Conservation (phyloP, 2,797 vertebrate species). For the Oreochromis mossambicus region DNA sequence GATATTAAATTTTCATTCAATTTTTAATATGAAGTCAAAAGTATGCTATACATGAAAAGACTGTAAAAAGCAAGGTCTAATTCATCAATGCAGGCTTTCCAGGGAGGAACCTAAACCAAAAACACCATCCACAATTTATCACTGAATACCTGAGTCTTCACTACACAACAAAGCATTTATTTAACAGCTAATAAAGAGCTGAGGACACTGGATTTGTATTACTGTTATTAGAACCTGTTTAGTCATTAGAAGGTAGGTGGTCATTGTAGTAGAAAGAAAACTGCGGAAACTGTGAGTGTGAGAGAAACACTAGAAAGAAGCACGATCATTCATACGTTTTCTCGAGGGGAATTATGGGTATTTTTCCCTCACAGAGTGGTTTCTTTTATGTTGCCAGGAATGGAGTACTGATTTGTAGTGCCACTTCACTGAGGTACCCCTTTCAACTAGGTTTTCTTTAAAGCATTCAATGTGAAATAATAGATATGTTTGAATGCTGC, state of each 20-base stretch:
- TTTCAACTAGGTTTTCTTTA: conserved; percentile 49
- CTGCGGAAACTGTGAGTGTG: neutral
- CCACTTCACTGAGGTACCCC: conserved; percentile 35
- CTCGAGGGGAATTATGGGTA: conserved; percentile 42
- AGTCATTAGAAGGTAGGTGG: conserved; percentile 13
- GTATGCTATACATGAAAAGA: neutral
- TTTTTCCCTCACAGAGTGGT: conserved; percentile 18
- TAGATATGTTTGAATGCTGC: conserved; percentile 37
- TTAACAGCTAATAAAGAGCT: neutral
- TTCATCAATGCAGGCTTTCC: neutral
- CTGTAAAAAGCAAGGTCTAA: neutral
- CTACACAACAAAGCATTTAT: neutral
- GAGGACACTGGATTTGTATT: conserved; percentile 1
- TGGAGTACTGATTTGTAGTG: conserved; percentile 27
- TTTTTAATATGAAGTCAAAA: neutral
- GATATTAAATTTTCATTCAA: neutral
- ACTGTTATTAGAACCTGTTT: conserved; percentile 10
- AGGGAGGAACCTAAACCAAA: neutral
- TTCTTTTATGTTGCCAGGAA: conserved; percentile 62
- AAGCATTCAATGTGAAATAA: conserved; percentile 43
- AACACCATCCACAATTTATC: neutral
- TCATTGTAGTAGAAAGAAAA: conserved; percentile 15
- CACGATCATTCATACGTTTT: conserved; percentile 42
- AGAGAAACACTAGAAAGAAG: conserved; percentile 15
- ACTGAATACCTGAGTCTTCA: neutral